phyloP scores from a whole-genome alignment of 92 coral and sea anemone species.

The Heteractis magnifica region DNA sequence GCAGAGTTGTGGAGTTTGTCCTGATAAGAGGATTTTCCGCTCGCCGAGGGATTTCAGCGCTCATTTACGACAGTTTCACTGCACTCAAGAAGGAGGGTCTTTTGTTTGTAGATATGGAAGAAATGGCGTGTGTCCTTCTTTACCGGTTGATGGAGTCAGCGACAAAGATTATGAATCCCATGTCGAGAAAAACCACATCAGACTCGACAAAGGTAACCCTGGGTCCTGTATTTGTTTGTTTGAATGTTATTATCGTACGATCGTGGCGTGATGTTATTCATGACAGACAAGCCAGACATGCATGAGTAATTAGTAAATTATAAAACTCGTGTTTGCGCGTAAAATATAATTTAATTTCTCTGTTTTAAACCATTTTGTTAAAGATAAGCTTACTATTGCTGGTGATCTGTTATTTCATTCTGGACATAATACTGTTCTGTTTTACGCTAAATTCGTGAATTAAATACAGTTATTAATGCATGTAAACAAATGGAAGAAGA shows the following conservation, averaged over 20 bases:
- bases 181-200: conserved; percentile 82
- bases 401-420: too few species aligned
- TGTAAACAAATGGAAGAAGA: too few species aligned
- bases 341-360: too few species aligned
- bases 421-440: too few species aligned
- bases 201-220: conserved; percentile 59
- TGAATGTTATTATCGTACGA: background rate
- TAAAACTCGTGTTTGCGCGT: too few species aligned
- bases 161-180: conserved; percentile 95
- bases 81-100: conserved; percentile 96
- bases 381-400: background rate
- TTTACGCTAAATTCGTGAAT: too few species aligned
- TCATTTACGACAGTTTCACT: conserved; percentile 87
- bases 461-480: too few species aligned
- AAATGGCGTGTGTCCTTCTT: conserved; percentile 97
- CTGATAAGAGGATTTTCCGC: conserved; percentile 78
- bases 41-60: conserved; percentile 86
- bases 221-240: background rate
- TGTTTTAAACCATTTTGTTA: background rate
- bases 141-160: conserved; percentile 99
- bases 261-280: conserved; percentile 9
- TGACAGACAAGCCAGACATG: conserved; percentile 3
- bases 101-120: conserved; percentile 97
- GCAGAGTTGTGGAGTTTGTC: conserved; percentile 89
- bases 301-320: background rate